These are phyloP conservation scores for Drosophila sulfurigaster DNA, from an alignment of 1,140 invertebrate species.

Conservation along the genomic window DNA sequence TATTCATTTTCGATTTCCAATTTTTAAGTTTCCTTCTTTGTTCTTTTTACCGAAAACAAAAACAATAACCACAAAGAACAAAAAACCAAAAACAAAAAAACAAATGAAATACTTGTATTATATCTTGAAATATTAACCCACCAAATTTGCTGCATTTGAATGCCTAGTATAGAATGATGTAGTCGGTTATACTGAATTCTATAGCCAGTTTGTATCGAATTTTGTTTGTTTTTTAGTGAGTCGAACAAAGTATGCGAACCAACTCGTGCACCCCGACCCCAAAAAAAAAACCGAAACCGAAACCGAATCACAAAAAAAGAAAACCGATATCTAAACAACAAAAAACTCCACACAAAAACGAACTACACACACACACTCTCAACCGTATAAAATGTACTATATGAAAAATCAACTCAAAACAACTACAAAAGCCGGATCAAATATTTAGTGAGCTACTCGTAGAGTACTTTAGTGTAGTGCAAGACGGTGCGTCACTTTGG, in stretches of 20 bases:
- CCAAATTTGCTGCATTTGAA: conserved; percentile 77
- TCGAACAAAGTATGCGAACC: conserved; percentile 83
- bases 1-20: not conserved
- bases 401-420: conserved; percentile 25
- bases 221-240: conserved; percentile 84
- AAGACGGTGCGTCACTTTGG: conserved; percentile 48
- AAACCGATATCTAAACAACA: conserved; percentile 38
- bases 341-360: conserved; percentile 39
- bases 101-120: conserved; percentile 21
- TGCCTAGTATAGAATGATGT: conserved; percentile 74
- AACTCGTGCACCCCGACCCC: conserved; percentile 66
- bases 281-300: conserved; percentile 38
- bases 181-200: conserved; percentile 72
- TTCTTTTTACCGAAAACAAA: conserved; percentile 20
- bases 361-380: conserved; percentile 34
- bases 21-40: conserved; percentile 1
- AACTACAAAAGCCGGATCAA: conserved; percentile 44
- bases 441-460: conserved; percentile 48
- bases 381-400: not conserved
- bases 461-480: conserved; percentile 43
- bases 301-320: conserved; percentile 25
- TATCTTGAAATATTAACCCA: conserved; percentile 75
- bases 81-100: conserved; percentile 23
- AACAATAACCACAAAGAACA: conserved; percentile 16
- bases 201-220: conserved; percentile 82